Evolutionary conservation across 1,140 invertebrate species (phyloP).

Genomic region (Heliconius nattereri): DNA sequence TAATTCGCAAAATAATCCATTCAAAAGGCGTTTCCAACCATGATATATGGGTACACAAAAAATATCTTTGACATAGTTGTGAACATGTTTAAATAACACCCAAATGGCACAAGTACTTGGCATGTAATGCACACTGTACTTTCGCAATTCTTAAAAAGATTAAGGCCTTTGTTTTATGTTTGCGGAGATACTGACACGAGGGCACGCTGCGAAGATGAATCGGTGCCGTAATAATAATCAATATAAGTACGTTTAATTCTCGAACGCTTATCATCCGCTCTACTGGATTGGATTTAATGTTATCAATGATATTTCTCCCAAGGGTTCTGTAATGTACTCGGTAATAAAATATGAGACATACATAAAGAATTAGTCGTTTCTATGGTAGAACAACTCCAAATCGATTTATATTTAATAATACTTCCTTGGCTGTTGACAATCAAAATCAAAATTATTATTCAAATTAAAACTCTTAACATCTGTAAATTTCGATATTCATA

Average conservation of each 20-base stretch:
- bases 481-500: neutral
- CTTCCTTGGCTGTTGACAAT: too few relatives aligned
- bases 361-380: too few relatives aligned
- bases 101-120: conserved; percentile 18
- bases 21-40: conserved; percentile 43
- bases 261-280: conserved; percentile 3
- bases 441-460: too few relatives aligned
- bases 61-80: conserved; percentile 53
- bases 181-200: conserved; percentile 32
- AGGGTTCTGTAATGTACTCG: neutral
- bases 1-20: conserved; percentile 65
- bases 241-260: neutral
- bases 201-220: neutral
- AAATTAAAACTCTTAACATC: neutral
- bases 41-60: conserved; percentile 28
- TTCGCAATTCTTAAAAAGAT: conserved; percentile 32
- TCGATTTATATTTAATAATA: too few relatives aligned
- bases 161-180: conserved; percentile 36
- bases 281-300: conserved; percentile 15
- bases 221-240: neutral
- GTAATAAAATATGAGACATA: neutral
- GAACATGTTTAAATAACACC: conserved; percentile 28
- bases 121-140: conserved; percentile 18
- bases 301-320: neutral
- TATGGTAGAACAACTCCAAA: too few relatives aligned